phyloP scores from a whole-genome alignment of 2,113 vertebrate species.

The Strix uralensis region DNA sequence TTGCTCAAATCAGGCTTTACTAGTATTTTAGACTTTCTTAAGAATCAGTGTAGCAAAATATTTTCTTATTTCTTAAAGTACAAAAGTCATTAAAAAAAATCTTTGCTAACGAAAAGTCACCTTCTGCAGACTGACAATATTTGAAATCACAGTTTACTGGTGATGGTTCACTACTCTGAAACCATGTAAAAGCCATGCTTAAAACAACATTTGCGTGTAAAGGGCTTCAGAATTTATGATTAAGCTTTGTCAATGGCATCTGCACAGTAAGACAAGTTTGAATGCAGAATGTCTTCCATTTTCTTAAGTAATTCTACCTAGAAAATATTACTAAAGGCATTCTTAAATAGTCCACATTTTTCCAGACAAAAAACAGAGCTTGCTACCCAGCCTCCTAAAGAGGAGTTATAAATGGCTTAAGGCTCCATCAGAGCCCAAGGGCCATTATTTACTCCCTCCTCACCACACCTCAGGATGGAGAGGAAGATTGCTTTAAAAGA shows the following conservation, averaged over 20 bases:
- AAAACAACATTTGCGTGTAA: background rate
- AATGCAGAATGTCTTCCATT: background rate
- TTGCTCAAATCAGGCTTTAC: background rate
- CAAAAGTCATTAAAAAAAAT: background rate
- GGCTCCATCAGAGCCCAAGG: background rate
- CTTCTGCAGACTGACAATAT: background rate
- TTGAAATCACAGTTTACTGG: background rate
- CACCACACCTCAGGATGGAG: background rate
- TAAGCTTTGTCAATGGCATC: background rate
- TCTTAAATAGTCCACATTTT: background rate
- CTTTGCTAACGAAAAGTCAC: background rate
- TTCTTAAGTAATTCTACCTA: background rate
- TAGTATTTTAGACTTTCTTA: background rate
- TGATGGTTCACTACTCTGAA: background rate
- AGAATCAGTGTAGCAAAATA: background rate
- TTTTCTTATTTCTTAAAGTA: background rate
- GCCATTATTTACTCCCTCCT: background rate
- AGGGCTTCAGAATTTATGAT: background rate
- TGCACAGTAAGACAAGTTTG: background rate
- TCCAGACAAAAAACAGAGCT: background rate
- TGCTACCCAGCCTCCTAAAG: background rate
- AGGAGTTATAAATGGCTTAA: background rate
- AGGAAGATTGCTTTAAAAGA: slow-evolving; percentile 3
- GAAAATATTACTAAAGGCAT: background rate
- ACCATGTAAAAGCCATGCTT: background rate